Percentiles rank a stretch among this genome's conserved stretches.
Evolutionary conservation across 2,797 vertebrate species (phyloP).

Genomic region (Rhadinocentrus ornatus): DNA sequence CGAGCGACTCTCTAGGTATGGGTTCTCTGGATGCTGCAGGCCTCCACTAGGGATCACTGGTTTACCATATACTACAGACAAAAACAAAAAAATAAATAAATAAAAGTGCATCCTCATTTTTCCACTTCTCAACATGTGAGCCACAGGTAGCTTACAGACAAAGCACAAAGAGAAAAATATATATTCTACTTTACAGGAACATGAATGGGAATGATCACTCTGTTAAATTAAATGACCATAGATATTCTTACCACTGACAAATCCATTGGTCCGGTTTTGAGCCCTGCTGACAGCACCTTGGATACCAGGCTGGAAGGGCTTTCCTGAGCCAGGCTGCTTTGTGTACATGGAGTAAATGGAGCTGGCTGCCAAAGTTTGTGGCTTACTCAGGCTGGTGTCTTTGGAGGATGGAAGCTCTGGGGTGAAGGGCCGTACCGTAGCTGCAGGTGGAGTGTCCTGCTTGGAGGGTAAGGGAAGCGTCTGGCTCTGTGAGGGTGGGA

Average conservation of each 20-base stretch:
- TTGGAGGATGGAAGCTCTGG: conserved; percentile 90
- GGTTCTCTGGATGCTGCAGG: conserved; percentile 79
- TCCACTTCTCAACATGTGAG: background rate
- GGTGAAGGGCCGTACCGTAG: conserved; percentile 93
- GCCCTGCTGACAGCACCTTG: conserved; percentile 85
- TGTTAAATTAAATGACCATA: background rate
- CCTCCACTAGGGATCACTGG: conserved; percentile 86
- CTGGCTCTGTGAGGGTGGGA: conserved; percentile 78
- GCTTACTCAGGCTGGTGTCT: conserved; percentile 88
- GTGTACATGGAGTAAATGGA: conserved; percentile 99
- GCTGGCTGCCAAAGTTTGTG: conserved; percentile 89
- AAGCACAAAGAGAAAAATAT: background rate
- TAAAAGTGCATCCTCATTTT: too few species aligned
- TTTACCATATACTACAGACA: conserved; percentile 90
- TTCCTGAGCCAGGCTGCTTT: conserved; percentile 86
- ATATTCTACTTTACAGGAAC: background rate
- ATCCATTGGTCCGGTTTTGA: conserved; percentile 85
- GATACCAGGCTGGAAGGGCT: conserved; percentile 85
- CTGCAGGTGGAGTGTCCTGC: conserved; percentile 91
- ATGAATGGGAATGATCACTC: background rate
- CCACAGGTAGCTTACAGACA: background rate
- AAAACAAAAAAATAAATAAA: conserved; percentile 3
- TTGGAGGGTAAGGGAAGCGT: conserved; percentile 86
- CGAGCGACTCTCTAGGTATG: conserved; percentile 81
- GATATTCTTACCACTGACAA: conserved; percentile 87